These are phyloP conservation scores for Drosophila azteca DNA, from an alignment of 1,140 invertebrate genomes.

Conservation along the genomic window DNA sequence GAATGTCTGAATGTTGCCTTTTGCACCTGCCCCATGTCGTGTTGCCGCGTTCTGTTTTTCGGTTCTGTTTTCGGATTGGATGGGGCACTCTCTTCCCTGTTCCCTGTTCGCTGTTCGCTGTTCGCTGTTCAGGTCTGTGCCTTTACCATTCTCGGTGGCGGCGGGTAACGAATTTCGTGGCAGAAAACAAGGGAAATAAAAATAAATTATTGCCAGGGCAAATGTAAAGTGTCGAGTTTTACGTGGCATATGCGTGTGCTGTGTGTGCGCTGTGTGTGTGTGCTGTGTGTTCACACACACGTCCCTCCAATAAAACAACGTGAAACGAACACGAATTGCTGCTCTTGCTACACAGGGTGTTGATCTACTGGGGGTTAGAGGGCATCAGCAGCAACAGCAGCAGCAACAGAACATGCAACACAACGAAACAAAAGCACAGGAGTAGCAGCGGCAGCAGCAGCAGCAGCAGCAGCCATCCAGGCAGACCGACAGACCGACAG, in stretches of 20 bases:
- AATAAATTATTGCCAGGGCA: slow-evolving; percentile 75
- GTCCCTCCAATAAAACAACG: slow-evolving; percentile 69
- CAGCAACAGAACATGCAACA: slow-evolving; percentile 17
- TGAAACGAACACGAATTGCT: slow-evolving; percentile 32
- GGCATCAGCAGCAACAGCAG: slow-evolving; percentile 27
- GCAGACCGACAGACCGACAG: neutral
- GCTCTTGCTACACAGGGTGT: slow-evolving; percentile 42
- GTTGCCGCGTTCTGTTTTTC: slow-evolving; percentile 45
- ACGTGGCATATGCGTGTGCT: slow-evolving; percentile 60
- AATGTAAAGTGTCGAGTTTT: slow-evolving; percentile 80
- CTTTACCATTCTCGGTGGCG: slow-evolving; percentile 18
- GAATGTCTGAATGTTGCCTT: slow-evolving; percentile 51
- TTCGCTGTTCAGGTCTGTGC: slow-evolving; percentile 4
- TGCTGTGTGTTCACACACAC: slow-evolving; percentile 24
- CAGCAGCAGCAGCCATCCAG: slow-evolving; percentile 25
- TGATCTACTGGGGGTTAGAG: slow-evolving; percentile 57
- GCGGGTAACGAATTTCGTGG: slow-evolving; percentile 73
- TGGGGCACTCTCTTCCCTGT: too few relatives aligned
- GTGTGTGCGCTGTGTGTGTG: slow-evolving; percentile 21
- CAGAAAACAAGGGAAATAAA: slow-evolving; percentile 73
- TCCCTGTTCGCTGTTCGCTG: too few relatives aligned
- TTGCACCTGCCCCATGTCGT: slow-evolving; percentile 59
- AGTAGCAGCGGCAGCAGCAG: neutral
- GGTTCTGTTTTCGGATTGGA: slow-evolving; percentile 1
- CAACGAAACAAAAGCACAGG: neutral